These are phyloP conservation scores for Ariolimax columbianus DNA, from an alignment of 2,888 invertebrate genomes.

Conservation along the genomic window DNA sequence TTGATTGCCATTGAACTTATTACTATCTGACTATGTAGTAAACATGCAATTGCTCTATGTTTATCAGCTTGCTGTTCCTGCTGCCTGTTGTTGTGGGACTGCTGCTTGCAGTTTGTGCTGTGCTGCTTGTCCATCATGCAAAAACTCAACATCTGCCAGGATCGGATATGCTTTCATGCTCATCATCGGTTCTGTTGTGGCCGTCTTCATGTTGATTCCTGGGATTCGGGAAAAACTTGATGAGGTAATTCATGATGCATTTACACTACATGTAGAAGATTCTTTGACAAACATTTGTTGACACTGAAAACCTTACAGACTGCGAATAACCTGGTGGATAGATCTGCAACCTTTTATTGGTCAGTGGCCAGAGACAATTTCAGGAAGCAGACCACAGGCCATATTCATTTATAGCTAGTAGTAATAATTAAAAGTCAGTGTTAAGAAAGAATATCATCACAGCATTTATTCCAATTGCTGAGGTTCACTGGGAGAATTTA, in stretches of 20 bases:
- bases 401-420: too few species aligned
- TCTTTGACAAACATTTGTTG: too few species aligned
- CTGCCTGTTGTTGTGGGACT: slow-evolving; percentile 95
- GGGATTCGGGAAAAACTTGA: slow-evolving; percentile 89
- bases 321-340: too few species aligned
- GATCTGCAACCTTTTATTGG: too few species aligned
- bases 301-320: too few species aligned
- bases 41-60: not conserved
- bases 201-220: slow-evolving; percentile 93
- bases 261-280: not conserved
- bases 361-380: too few species aligned
- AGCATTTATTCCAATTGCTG: too few species aligned
- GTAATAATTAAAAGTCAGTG: too few species aligned
- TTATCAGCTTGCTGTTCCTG: slow-evolving; percentile 55
- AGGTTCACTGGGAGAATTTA: too few species aligned
- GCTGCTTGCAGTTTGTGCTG: slow-evolving; percentile 98
- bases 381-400: too few species aligned
- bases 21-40: not conserved
- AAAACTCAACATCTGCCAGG: slow-evolving; percentile 96
- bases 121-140: slow-evolving; percentile 95
- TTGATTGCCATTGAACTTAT: too few species aligned
- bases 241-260: slow-evolving; percentile 83
- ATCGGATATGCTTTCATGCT: slow-evolving; percentile 98
- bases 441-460: too few species aligned
- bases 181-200: slow-evolving; percentile 90